Conservation (phyloP, 92 coral and sea anemone species). For the Zoanthus gigantus region DNA sequence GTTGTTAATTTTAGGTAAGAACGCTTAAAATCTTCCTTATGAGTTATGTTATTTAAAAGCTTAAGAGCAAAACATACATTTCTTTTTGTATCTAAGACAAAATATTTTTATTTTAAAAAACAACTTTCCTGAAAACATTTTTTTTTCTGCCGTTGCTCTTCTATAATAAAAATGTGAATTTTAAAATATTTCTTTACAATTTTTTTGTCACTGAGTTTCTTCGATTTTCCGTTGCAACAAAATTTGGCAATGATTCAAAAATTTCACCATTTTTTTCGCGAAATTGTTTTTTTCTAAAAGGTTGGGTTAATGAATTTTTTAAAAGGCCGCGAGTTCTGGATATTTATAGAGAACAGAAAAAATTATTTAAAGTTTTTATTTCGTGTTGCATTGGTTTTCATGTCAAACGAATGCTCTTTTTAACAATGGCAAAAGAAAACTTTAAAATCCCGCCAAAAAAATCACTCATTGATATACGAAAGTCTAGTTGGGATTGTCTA, state of each 20-base stretch:
- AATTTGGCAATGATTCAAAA: neutral
- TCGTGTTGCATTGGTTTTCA: too few relatives aligned
- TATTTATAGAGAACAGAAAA: too few relatives aligned
- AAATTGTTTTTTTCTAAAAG: neutral
- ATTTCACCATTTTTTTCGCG: neutral
- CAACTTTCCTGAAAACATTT: neutral
- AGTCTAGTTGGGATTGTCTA: too few relatives aligned
- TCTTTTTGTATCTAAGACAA: neutral
- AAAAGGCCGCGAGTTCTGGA: too few relatives aligned
- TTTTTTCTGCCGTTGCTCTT: neutral
- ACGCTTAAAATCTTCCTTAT: neutral
- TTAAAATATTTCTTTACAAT: neutral
- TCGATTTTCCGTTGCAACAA: neutral
- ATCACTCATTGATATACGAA: too few relatives aligned
- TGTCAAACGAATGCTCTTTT: too few relatives aligned
- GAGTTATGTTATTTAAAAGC: neutral
- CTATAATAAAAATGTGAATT: too few relatives aligned
- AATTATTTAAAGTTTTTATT: too few relatives aligned
- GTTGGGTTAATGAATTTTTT: too few relatives aligned
- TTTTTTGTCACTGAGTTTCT: neutral
- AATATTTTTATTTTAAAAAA: neutral
- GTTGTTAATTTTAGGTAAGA: constrained; percentile 23
- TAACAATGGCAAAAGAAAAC: too few relatives aligned
- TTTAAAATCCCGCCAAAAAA: too few relatives aligned
- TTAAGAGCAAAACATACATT: neutral